Percentiles rank a stretch among this genome's conserved stretches.
These are phyloP conservation scores for Hystrix cristata DNA, from an alignment of 2,113 vertebrate genomes.

Conservation along the genomic window DNA sequence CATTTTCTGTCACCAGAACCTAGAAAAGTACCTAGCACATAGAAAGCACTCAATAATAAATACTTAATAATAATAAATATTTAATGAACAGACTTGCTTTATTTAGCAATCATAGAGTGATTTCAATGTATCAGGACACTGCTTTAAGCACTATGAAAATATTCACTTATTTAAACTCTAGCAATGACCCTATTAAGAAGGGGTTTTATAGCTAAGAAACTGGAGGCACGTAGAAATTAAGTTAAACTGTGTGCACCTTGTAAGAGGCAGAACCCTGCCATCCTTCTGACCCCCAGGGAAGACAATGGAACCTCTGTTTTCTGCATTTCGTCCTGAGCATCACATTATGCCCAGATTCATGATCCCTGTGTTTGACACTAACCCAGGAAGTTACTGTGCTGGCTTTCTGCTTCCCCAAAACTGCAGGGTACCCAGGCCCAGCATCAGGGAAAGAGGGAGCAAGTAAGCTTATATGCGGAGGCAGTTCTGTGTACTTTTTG, in stretches of 20 bases:
- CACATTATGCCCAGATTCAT: background rate
- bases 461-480: background rate
- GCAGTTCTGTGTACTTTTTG: background rate
- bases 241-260: background rate
- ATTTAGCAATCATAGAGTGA: background rate
- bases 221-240: background rate
- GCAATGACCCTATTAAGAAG: background rate
- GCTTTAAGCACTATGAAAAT: background rate
- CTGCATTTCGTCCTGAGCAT: background rate
- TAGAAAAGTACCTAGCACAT: background rate
- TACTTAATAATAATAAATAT: background rate
- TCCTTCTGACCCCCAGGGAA: background rate
- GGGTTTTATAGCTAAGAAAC: constrained; percentile 15
- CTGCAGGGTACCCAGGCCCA: background rate
- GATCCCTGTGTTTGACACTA: background rate
- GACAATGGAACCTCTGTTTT: background rate
- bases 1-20: background rate
- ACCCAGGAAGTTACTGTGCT: background rate
- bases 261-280: too few relatives aligned
- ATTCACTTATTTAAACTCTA: constrained; percentile 14
- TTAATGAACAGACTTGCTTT: background rate
- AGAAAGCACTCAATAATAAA: background rate
- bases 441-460: background rate
- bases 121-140: background rate
- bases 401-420: background rate